A percentile compares a stretch with the other conserved stretches of the same genome.
Conservation (phyloP, 1,140 invertebrate species). For the Lepidostoma basale region DNA sequence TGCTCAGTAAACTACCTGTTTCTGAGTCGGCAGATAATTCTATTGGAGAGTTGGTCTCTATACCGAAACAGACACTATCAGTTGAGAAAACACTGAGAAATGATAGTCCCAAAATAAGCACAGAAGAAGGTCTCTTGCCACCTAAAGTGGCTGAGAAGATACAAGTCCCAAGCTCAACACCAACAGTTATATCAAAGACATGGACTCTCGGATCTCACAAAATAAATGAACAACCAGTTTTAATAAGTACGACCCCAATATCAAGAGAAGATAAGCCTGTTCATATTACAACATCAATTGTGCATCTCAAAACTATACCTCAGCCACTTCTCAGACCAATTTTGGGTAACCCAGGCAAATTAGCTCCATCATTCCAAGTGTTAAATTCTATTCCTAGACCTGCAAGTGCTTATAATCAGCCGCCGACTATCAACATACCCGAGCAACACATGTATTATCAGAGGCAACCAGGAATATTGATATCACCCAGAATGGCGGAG, state of each 20-base stretch:
- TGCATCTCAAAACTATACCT: constrained; percentile 53
- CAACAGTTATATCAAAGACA: constrained; percentile 61
- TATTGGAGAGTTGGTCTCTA: constrained; percentile 32
- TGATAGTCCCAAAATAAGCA: not conserved
- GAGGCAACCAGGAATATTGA: constrained; percentile 58
- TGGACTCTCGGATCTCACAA: constrained; percentile 58
- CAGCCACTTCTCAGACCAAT: constrained; percentile 52
- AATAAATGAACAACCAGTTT: constrained; percentile 52
- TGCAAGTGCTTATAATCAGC: constrained; percentile 55
- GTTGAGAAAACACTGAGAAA: not conserved
- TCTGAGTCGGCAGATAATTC: constrained; percentile 48
- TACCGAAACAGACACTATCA: constrained; percentile 43
- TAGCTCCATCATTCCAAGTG: constrained; percentile 55
- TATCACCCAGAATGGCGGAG: constrained; percentile 56
- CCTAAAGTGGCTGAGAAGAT: constrained; percentile 54
- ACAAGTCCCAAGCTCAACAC: constrained; percentile 58
- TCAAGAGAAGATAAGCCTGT: constrained; percentile 53
- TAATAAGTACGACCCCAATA: constrained; percentile 49
- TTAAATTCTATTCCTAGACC: constrained; percentile 58
- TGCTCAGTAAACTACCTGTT: constrained; percentile 38
- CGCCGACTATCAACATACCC: constrained; percentile 65
- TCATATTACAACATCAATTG: constrained; percentile 57
- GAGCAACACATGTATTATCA: constrained; percentile 63
- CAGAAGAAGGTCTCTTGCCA: constrained; percentile 40
- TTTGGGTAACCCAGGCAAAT: constrained; percentile 49